A percentile compares a stretch with the other conserved stretches of the same genome.
Conservation (phyloP, 2,888 invertebrate species). For the Hesperia comma region DNA sequence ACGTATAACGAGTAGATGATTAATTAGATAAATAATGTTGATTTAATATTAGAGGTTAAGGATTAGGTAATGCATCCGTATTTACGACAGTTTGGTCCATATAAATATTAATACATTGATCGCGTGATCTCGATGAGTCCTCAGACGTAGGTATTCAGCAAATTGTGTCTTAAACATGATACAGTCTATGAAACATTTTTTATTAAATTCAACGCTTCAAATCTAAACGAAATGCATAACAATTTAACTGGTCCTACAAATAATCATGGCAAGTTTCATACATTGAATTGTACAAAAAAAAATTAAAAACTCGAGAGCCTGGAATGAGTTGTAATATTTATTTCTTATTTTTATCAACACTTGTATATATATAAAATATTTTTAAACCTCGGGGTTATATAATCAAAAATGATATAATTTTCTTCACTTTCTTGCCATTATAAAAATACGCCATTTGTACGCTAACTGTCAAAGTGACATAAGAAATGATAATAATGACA, state of each 20-base stretch:
- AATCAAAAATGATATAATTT: no score
- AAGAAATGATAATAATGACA: no score
- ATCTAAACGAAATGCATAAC: constrained; percentile 20
- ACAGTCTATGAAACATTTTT: constrained; percentile 28
- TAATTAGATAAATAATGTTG: constrained; percentile 78
- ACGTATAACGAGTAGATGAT: constrained; percentile 81
- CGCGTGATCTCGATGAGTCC: constrained; percentile 63
- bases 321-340: no score
- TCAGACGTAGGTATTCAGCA: constrained; percentile 67
- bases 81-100: constrained; percentile 84
- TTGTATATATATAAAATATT: no score
- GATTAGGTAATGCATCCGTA: constrained; percentile 77
- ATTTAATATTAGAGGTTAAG: constrained; percentile 78
- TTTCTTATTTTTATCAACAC: no score
- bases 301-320: no score
- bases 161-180: constrained; percentile 37
- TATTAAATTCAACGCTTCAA: constrained; percentile 19
- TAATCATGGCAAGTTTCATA: no score
- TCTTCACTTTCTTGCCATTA: no score
- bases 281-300: no score
- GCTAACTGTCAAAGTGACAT: no score
- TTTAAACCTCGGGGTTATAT: no score
- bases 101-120: constrained; percentile 80
- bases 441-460: no score
- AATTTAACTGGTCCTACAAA: constrained; percentile 28